phyloP scores from a whole-genome alignment of 92 coral and sea anemone species.

The Heliopora coerulea region DNA sequence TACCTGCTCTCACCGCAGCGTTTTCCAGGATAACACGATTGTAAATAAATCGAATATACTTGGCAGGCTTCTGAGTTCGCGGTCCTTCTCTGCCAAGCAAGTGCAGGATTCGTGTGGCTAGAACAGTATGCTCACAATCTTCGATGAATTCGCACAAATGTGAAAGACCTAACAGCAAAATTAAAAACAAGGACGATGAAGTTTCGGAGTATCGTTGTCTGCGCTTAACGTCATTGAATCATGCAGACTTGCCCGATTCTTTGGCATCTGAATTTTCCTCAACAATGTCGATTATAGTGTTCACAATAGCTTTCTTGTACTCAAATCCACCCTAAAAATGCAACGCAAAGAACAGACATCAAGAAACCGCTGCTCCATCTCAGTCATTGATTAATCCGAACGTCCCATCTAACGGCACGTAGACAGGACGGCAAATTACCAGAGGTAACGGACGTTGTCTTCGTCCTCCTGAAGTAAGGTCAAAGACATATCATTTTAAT shows the following conservation, averaged over 20 bases:
- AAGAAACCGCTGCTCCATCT: background rate
- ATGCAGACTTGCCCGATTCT: conserved; percentile 68
- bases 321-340: conserved; percentile 90
- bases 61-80: conserved; percentile 86
- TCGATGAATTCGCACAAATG: conserved; percentile 99
- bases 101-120: conserved; percentile 96
- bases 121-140: conserved; percentile 97
- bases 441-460: too few species aligned
- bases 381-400: too few species aligned
- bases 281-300: conserved; percentile 87
- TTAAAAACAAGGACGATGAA: background rate
- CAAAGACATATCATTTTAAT: too few species aligned
- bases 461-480: too few species aligned
- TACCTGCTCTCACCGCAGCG: conserved; percentile 99
- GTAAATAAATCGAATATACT: conserved; percentile 93
- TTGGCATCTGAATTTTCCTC: conserved; percentile 98
- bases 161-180: conserved; percentile 65
- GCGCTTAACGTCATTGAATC: background rate
- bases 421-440: too few species aligned
- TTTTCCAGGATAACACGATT: conserved; percentile 96
- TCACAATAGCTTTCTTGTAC: conserved; percentile 98
- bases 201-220: background rate
- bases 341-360: background rate
- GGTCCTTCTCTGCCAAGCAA: conserved; percentile 98
- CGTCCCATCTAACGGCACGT: too few species aligned